phyloP scores from a whole-genome alignment of 2,888 invertebrate species.

The Tinea trinotella region DNA sequence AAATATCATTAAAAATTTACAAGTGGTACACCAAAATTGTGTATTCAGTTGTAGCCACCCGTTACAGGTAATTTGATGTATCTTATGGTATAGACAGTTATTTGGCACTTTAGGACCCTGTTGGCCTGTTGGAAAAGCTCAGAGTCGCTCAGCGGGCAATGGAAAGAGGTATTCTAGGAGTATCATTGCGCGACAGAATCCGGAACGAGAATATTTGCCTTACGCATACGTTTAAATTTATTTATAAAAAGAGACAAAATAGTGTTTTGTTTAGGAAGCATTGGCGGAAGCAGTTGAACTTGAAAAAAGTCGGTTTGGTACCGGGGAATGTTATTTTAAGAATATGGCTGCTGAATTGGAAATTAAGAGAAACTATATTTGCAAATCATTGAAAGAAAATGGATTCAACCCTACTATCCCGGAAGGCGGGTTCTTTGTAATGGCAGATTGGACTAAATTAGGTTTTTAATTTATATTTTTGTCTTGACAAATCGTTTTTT shows the following conservation, averaged over 20 bases:
- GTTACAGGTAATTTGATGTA: constrained; percentile 77
- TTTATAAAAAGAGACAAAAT: neutral
- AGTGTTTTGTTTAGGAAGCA: constrained; percentile 80
- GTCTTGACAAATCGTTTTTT: too few species aligned
- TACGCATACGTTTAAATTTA: too few species aligned
- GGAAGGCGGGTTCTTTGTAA: constrained; percentile 97
- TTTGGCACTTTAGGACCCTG: too few species aligned
- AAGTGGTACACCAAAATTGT: constrained; percentile 94
- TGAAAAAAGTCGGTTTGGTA: constrained; percentile 79
- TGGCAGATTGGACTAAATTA: constrained; percentile 91
- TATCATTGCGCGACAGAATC: too few species aligned
- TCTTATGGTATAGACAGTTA: too few species aligned
- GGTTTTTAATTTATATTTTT: constrained; percentile 49
- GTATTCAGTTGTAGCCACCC: constrained; percentile 94
- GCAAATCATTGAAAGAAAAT: constrained; percentile 79
- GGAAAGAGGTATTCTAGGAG: too few species aligned
- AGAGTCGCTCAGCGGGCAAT: too few species aligned
- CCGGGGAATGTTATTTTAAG: constrained; percentile 87
- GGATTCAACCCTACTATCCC: constrained; percentile 95
- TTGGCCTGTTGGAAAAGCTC: too few species aligned
- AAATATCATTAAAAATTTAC: constrained; percentile 82
- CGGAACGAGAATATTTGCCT: too few species aligned
- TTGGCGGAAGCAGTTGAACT: constrained; percentile 90
- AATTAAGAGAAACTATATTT: constrained; percentile 85
- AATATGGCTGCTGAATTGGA: constrained; percentile 81